Base-by-base conservation (phyloP, 2,888 invertebrate species). In the Tinea trinotella region DNA sequence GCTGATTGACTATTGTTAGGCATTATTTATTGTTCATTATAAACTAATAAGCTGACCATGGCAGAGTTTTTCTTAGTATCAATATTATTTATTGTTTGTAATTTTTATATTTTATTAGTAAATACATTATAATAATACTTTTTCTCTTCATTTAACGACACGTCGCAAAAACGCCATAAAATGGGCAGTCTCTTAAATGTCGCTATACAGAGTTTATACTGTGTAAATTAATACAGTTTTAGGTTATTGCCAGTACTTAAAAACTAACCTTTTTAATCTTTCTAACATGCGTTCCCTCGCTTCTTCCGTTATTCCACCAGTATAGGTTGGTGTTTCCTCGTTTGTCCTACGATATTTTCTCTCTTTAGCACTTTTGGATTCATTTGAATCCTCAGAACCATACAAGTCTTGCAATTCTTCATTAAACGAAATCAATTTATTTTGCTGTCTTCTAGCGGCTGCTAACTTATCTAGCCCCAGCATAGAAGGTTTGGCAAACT, bases 311-410 rank as follows among this genome's bases (percentile, higher is more conserved):
- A 98, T 93, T 3, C 98, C 98, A 3, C 97, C 98, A 0, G 97
- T 96, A 67, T 98, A 92, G 0, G 97, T 94, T 0, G 98, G 98
- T 0, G 98, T 98, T 80, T 98, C 98, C 64, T 93, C 92, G 62
- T 92, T 90, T 9, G 91, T 88, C 52, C 90, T 88, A 50, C 98
- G 89, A 66, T 97, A 94, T 70, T 94, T 92, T 49, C 93, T 87
- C 57, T 75, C 79, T 59, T 74, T 76, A 0, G 57, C 63, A 19
- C 56, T 61, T 35, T 67, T 61, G 40, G 67, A 63, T 12, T 62
- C 74, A 57, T 56, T 64, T 57, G 63, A 64, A 7, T 61, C 64
- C n/a, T 65, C 69, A 6, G 62, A 65, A 36, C 62, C 67, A 18
- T 71, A 75, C 7, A 67, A 70, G 5, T 74, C 77, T 40, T 69